Evolutionary conservation across 2,797 vertebrate genomes (phyloP).

Genomic region (Micrastur ruficollis): DNA sequence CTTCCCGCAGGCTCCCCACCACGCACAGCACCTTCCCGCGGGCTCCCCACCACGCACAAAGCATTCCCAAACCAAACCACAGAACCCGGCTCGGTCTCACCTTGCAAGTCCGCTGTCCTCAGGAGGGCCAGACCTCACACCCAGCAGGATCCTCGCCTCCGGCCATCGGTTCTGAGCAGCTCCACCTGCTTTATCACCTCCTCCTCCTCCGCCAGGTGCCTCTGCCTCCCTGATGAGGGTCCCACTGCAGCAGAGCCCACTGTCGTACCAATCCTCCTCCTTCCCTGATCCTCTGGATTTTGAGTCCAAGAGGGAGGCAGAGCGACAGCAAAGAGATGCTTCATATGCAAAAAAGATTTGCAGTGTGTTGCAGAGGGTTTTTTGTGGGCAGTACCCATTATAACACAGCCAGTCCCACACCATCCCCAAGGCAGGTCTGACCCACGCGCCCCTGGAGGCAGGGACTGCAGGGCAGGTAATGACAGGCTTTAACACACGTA

Average conservation of each 20-base stretch:
- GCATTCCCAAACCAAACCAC: not conserved
- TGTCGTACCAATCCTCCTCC: not conserved
- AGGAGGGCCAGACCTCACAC: not conserved
- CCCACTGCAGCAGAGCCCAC: not conserved
- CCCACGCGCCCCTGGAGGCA: not conserved
- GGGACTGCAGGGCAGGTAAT: not conserved
- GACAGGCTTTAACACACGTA: not conserved
- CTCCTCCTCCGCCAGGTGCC: constrained; percentile 4
- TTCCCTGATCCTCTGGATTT: not conserved
- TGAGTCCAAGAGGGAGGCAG: not conserved
- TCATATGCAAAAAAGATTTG: not conserved
- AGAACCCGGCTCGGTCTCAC: accelerated
- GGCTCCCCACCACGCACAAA: accelerated
- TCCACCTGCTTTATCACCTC: constrained; percentile 41
- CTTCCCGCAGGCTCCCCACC: accelerated
- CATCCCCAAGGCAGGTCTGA: not conserved
- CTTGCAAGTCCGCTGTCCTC: not conserved
- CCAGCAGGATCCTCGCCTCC: not conserved
- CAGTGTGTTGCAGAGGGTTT: not conserved
- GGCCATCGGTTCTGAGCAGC: not conserved
- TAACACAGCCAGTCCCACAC: not conserved
- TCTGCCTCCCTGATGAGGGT: not conserved
- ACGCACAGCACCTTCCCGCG: accelerated
- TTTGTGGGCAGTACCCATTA: not conserved
- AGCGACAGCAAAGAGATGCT: not conserved